phyloP scores from a whole-genome alignment of 1,140 invertebrate genomes.

The Cyphomyrmex costatus region DNA sequence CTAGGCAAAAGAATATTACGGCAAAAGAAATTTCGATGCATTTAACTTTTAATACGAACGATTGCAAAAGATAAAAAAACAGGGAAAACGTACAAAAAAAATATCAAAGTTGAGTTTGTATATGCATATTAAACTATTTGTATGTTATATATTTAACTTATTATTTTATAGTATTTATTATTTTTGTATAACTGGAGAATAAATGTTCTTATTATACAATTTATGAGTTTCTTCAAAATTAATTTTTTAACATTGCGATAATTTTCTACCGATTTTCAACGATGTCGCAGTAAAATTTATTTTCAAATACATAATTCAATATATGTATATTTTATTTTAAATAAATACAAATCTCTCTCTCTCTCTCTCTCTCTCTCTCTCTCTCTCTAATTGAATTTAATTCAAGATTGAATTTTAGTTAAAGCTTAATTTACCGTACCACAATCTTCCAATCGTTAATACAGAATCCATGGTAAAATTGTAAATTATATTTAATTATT shows the following conservation, averaged over 20 bases:
- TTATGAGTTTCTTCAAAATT: background rate
- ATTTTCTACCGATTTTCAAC: background rate
- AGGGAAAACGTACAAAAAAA: background rate
- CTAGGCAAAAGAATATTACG: background rate
- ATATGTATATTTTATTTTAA: background rate
- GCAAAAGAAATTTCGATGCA: background rate
- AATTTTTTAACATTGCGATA: background rate
- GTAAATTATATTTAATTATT: constrained; percentile 10
- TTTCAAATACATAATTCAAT: background rate
- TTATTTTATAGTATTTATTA: background rate
- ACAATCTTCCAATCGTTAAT: background rate
- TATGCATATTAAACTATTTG: background rate
- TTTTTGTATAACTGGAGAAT: background rate
- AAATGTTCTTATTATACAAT: background rate
- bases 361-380: too few relatives aligned
- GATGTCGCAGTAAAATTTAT: background rate
- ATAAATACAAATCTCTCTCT: background rate
- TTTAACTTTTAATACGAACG: background rate
- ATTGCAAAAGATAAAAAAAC: background rate
- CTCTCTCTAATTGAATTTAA: constrained; percentile 3
- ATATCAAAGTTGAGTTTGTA: constrained; percentile 24
- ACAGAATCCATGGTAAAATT: constrained; percentile 22
- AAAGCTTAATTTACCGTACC: background rate
- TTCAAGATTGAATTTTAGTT: background rate
- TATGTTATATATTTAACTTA: background rate